Evolutionary conservation across 2,797 vertebrate species (phyloP).

Genomic region (Tokudaia muenninki): DNA sequence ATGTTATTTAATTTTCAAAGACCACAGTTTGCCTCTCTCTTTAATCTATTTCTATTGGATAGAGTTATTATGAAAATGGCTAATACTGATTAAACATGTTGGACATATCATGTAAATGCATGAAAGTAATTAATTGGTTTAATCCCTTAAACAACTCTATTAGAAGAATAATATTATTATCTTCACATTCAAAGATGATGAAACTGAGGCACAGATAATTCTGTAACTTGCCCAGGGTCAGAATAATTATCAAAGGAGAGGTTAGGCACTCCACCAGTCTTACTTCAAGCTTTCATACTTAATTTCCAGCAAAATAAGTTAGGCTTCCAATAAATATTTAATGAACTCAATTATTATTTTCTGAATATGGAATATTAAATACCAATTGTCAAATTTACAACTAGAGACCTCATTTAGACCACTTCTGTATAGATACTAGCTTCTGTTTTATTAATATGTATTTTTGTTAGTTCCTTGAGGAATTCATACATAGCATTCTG

Average conservation of each 20-base stretch:
- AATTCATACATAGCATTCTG: neutral
- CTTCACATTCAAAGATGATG: neutral
- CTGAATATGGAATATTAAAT: neutral
- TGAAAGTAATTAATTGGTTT: constrained; percentile 36
- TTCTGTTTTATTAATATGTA: neutral
- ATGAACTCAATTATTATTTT: neutral
- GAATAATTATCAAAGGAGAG: neutral
- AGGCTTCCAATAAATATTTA: neutral
- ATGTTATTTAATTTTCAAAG: constrained; percentile 37
- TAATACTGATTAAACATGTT: neutral
- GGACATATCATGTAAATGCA: neutral
- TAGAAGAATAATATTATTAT: neutral
- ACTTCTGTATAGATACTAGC: neutral
- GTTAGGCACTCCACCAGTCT: neutral
- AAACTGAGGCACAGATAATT: neutral
- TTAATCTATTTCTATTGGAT: constrained; percentile 12
- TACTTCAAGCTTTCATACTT: neutral
- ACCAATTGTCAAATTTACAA: neutral
- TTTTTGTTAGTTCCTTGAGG: neutral
- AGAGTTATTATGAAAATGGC: constrained; percentile 35
- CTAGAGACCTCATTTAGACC: neutral
- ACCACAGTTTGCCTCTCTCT: neutral
- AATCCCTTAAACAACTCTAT: neutral
- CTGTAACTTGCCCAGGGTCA: constrained; percentile 11
- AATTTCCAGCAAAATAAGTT: constrained; percentile 25